Evolutionary conservation across 2,113 vertebrate species (phyloP).

Genomic region (Albula goreensis): DNA sequence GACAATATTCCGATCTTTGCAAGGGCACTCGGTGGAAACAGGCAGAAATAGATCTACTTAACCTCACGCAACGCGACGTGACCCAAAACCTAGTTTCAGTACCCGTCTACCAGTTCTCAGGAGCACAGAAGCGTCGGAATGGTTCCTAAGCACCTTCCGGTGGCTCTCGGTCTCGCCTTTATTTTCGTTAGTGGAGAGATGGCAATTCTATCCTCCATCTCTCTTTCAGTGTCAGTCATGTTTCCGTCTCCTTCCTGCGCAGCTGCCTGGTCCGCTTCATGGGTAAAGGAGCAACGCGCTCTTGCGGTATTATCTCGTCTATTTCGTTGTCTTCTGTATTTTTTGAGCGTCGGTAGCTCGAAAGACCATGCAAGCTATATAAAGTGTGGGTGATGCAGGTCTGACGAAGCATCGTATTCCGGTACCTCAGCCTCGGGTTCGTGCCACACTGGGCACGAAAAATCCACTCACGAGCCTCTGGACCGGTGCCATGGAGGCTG

Average conservation of each 20-base stretch:
- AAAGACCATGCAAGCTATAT: conserved; percentile 5
- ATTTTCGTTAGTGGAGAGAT: background rate
- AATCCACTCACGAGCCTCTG: background rate
- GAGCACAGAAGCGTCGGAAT: conserved; percentile 2
- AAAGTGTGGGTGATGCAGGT: conserved; percentile 39
- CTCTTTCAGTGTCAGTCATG: background rate
- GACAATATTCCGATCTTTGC: background rate
- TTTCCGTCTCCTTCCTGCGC: conserved; percentile 1
- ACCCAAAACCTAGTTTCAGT: conserved; percentile 41
- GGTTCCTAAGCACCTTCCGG: conserved; percentile 13
- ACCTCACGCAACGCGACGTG: conserved; percentile 55
- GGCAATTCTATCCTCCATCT: conserved; percentile 12
- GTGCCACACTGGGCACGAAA: background rate
- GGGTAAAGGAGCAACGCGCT: conserved; percentile 8
- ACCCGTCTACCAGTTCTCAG: conserved; percentile 18
- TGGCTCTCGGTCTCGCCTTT: conserved; percentile 14
- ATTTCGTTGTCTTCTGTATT: background rate
- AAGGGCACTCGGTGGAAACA: background rate
- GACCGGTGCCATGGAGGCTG: background rate
- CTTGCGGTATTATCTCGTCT: conserved; percentile 9
- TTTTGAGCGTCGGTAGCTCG: background rate
- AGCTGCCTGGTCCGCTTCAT: background rate
- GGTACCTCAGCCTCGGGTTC: background rate
- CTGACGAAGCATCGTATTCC: background rate
- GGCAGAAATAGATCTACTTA: conserved; percentile 42